phyloP scores from a whole-genome alignment of 2,888 invertebrate species.

The Yponomeuta evonymella region DNA sequence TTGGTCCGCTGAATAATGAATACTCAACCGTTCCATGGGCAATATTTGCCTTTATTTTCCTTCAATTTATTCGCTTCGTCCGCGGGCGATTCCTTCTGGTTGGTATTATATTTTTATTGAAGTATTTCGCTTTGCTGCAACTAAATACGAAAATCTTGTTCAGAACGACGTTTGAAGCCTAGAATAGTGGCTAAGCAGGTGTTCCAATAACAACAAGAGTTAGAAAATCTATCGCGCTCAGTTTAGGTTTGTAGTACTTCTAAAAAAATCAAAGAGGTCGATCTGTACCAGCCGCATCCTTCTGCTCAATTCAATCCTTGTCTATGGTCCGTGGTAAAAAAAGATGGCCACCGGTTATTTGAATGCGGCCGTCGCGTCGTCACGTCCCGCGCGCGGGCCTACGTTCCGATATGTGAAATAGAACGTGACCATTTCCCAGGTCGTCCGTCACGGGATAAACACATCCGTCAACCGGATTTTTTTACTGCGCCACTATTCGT shows the following conservation, averaged over 20 bases:
- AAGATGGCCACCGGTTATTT: constrained; percentile 32
- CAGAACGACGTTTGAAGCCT: no score
- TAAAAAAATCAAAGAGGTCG: no score
- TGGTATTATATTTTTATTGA: background rate
- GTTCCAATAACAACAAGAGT: no score
- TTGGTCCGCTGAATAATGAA: constrained; percentile 49
- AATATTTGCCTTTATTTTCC: constrained; percentile 35
- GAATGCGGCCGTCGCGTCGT: constrained; percentile 46
- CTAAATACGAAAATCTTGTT: no score
- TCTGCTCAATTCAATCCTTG: background rate
- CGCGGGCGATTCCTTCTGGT: background rate
- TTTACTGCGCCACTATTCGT: constrained; percentile 19
- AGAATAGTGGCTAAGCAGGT: no score
- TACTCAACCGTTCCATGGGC: constrained; percentile 44
- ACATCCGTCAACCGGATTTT: constrained; percentile 27
- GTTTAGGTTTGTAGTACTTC: no score
- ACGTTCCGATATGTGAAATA: constrained; percentile 52
- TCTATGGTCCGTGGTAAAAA: constrained; percentile 1
- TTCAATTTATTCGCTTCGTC: constrained; percentile 14
- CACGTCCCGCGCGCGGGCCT: constrained; percentile 39
- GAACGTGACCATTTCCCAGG: constrained; percentile 64
- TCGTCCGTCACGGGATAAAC: constrained; percentile 31
- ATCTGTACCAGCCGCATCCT: no score
- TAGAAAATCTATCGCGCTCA: no score
- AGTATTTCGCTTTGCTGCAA: background rate